phyloP scores from a whole-genome alignment of 2,888 invertebrate genomes.

The Diarsia mendica region DNA sequence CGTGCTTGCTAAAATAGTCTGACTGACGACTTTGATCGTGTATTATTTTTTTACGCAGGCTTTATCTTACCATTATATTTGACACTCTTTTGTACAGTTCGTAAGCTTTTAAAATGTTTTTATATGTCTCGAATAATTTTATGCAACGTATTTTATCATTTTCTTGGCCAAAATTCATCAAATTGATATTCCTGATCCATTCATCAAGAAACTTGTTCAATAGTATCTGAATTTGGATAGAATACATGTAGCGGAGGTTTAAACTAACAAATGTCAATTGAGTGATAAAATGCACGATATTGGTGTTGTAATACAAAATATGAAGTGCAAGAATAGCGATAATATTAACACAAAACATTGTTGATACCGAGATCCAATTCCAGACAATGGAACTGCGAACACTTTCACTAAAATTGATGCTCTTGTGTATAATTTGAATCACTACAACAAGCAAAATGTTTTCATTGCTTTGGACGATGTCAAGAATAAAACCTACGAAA shows the following conservation, averaged over 20 bases:
- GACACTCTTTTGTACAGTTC: conserved; percentile 28
- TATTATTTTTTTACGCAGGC: background rate
- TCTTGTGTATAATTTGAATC: too few species aligned
- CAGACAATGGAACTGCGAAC: too few species aligned
- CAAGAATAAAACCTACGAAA: too few species aligned
- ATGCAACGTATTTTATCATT: conserved; percentile 10
- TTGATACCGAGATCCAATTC: too few species aligned
- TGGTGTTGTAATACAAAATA: too few species aligned
- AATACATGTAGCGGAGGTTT: background rate
- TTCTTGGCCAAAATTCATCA: background rate
- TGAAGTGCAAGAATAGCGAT: too few species aligned
- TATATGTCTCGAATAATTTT: conserved; percentile 33
- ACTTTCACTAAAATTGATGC: too few species aligned
- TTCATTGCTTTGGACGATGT: too few species aligned
- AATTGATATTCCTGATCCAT: conserved; percentile 8
- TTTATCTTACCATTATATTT: conserved; percentile 29
- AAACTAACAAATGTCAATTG: too few species aligned
- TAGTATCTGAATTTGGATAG: background rate
- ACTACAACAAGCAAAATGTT: too few species aligned
- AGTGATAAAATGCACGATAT: too few species aligned
- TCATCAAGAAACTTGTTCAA: conserved; percentile 19
- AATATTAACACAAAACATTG: too few species aligned
- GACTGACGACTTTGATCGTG: background rate
- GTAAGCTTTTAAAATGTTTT: conserved; percentile 34
- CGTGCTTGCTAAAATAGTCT: background rate